Percentiles rank a stretch among this genome's conserved stretches.
phyloP scores from a whole-genome alignment of 1,140 invertebrate genomes.

The Leptinotarsa undecemlineata region DNA sequence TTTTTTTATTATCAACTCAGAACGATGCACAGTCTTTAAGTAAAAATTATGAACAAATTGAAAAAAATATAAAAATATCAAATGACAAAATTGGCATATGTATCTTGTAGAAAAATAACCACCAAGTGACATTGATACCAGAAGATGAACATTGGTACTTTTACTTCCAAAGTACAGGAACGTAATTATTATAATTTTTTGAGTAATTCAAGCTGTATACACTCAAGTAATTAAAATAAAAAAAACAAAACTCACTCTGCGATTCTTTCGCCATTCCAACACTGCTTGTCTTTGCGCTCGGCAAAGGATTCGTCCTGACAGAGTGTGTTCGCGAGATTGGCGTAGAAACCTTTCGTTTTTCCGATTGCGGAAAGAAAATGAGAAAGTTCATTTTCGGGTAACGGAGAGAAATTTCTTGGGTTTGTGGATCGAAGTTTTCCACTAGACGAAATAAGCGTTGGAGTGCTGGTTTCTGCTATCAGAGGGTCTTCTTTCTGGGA shows the following conservation, averaged over 20 bases:
- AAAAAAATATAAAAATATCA: too few relatives aligned
- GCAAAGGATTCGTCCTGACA: constrained; percentile 67
- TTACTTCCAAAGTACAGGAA: too few relatives aligned
- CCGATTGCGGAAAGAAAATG: constrained; percentile 68
- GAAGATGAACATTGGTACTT: too few relatives aligned
- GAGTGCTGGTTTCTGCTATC: constrained; percentile 47
- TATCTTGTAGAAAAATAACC: too few relatives aligned
- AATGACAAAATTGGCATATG: too few relatives aligned
- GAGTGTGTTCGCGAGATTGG: constrained; percentile 68
- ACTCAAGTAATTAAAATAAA: too few relatives aligned
- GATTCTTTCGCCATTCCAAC: constrained; percentile 76
- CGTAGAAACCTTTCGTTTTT: constrained; percentile 72
- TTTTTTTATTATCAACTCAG: too few relatives aligned
- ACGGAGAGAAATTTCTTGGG: constrained; percentile 35
- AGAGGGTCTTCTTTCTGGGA: constrained; percentile 47
- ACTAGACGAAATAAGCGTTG: constrained; percentile 26
- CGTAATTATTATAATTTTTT: too few relatives aligned
- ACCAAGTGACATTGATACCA: too few relatives aligned
- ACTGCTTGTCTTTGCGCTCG: constrained; percentile 62
- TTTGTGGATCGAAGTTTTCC: constrained; percentile 31
- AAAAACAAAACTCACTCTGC: constrained; percentile 69
- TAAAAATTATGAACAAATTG: too few relatives aligned
- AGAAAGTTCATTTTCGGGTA: constrained; percentile 62
- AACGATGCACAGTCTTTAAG: too few relatives aligned
- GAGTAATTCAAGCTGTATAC: too few relatives aligned